These are phyloP conservation scores for Artibeus lituratus DNA, from an alignment of 2,797 vertebrate species.

Conservation along the genomic window DNA sequence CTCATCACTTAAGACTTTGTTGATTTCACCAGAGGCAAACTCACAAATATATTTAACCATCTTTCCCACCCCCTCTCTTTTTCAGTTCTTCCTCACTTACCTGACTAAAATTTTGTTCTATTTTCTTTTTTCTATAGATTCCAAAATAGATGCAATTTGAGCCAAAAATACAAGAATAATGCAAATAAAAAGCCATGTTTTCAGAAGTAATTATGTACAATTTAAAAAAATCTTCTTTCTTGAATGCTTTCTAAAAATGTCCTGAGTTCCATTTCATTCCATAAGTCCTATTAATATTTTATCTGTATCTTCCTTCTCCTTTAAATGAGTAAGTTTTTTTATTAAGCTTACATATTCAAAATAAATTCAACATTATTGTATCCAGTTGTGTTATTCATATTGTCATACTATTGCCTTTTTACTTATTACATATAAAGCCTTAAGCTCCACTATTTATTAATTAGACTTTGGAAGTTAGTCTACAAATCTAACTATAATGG, in stretches of 20 bases:
- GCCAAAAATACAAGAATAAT: background rate
- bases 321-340: background rate
- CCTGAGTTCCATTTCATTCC: background rate
- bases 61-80: background rate
- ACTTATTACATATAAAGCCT: background rate
- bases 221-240: background rate
- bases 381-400: background rate
- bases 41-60: background rate
- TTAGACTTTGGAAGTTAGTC: slow-evolving; percentile 4
- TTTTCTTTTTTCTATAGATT: background rate
- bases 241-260: background rate
- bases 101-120: background rate
- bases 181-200: slow-evolving; percentile 3
- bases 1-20: background rate
- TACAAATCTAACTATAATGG: background rate
- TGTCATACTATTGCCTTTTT: background rate
- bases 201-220: background rate
- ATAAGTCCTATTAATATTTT: background rate
- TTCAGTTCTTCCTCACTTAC: background rate
- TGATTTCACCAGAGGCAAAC: background rate
- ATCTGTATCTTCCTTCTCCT: background rate
- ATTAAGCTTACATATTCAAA: background rate
- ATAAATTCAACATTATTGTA: background rate
- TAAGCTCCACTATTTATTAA: background rate
- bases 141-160: background rate